Conservation (phyloP, 2,113 vertebrate genomes). For the Rhinolophus ferrumequinum region DNA sequence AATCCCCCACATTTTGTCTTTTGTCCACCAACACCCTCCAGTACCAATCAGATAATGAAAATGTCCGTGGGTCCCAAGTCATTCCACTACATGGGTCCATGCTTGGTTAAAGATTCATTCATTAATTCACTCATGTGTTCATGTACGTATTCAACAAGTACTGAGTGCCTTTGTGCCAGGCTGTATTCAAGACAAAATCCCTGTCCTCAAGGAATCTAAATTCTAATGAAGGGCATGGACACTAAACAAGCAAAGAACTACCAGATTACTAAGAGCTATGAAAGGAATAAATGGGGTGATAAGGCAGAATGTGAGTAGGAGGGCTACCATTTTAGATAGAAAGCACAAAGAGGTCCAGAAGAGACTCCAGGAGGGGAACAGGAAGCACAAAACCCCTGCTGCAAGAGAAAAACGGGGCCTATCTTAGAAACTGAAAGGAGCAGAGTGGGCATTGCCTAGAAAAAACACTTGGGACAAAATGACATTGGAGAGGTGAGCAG, state of each 20-base stretch:
- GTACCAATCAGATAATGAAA: not conserved
- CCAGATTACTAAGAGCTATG: not conserved
- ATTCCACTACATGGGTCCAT: not conserved
- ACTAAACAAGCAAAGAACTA: not conserved
- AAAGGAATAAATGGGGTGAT: not conserved
- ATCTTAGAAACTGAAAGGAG: not conserved
- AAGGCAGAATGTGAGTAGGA: not conserved
- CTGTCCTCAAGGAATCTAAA: not conserved
- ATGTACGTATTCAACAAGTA: not conserved
- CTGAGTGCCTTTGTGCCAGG: not conserved
- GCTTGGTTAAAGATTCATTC: not conserved
- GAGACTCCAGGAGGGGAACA: not conserved
- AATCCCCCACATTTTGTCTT: not conserved
- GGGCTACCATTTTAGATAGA: not conserved
- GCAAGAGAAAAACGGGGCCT: not conserved
- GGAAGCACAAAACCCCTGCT: not conserved
- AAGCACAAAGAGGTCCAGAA: not conserved
- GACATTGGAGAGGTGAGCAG: not conserved
- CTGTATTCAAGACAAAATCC: not conserved
- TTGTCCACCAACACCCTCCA: not conserved
- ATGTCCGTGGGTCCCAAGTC: not conserved
- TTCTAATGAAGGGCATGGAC: not conserved
- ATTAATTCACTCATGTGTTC: not conserved
- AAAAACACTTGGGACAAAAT: not conserved
- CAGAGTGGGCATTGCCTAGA: rapidly evolving